Base-by-base conservation (phyloP, 1,140 invertebrate species). In the Orchesella cincta region DNA sequence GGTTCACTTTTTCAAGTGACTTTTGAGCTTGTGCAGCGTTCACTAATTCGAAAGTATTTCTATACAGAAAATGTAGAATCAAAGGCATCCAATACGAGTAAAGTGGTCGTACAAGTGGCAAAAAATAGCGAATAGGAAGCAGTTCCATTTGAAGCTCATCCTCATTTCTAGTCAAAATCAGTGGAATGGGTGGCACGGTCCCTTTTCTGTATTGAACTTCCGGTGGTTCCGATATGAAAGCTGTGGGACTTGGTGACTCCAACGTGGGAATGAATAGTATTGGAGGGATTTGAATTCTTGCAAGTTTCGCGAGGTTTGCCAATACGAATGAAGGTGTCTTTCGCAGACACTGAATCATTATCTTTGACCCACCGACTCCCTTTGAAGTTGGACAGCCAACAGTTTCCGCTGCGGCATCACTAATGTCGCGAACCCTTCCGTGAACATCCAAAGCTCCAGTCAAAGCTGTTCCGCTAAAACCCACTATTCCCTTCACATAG, bases 171-270 rank as follows among this genome's bases (percentile, higher is more conserved):
- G 72, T 36, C 8, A 51, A 18, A 12, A 79, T 57, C 57, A 54
- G 62, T 1, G 78, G 78, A 26, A 75, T 77, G 12, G 39, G 34
- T 0, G 71, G 16, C 26, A 76, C 75, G 0, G 29, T 23, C 1
- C 54, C 72, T 39, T 46, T 74, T 46, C 16, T 31, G 33, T 79
- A 79, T 8, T 33, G 33, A 18, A 70, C 78, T 36, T 74, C 72
- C 18, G 78, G 72, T 0, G 73, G 70, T 34, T 76, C 70, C 18
- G 78, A 76, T 31, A 79, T 57, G 26, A 79, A 79, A 26, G 78
- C 78, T 1, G 52, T 34, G 3, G 57, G 23, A 36, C 34, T n/a
- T n/a, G 74, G 54, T 1, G 75, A 39, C 33, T 79, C 78, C 16
- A 79, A 28, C 5, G 73, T 75, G 20, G 78, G 78, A 8, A 3